Base-by-base conservation (phyloP, 2,888 invertebrate species). In the Craniophora ligustri region DNA sequence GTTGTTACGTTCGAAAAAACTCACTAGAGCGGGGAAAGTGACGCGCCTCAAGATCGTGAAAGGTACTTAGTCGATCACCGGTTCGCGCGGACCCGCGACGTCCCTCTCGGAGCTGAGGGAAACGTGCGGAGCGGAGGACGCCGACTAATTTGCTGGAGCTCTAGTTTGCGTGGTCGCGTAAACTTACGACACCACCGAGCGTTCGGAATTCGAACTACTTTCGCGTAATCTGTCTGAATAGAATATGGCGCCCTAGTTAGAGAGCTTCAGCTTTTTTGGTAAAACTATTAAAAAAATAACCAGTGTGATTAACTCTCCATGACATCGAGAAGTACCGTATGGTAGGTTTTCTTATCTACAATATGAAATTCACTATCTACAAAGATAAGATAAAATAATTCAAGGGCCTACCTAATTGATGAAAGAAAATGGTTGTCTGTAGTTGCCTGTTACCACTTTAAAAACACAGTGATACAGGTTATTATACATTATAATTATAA, bases 181-280 rank as follows among this genome's bases (percentile, higher is more conserved):
- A 79, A 86, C 91, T 92, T 92, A 91, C 92, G 88, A 91, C 91
- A 92, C 87, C 75, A 69, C 69, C 74, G 75, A 84, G 79, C 83
- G 86, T 83, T 86, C 82, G 89, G 90, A 89, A 90, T 92, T 92
- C 89, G 91, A 88, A 88, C 91, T 90, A 92, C 91, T 92, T 92
- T 92, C 91, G 91, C 88, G 88, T 91, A 90, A 92, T 91, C 88
- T 85, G 86, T 81, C 83, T 81, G 84, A 84, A 84, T 84, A 82
- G 84, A 85, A 84, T 84, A 82, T 82, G 85, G 79, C 79, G 88
- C 76, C 85, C 89, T 85, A 89, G 80, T 89, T 88, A 81, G 62
- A 66, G 58, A 56, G 42, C 66, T 48, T 58, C 56, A 30, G 50
- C 48, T 68, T n/a, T 73, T 68, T 66, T 26, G 57, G 54, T 59